Evolutionary conservation across 2,888 invertebrate genomes (phyloP), one percentile per base, ranked within the genome.

Genomic region (Mythimna loreyi): DNA sequence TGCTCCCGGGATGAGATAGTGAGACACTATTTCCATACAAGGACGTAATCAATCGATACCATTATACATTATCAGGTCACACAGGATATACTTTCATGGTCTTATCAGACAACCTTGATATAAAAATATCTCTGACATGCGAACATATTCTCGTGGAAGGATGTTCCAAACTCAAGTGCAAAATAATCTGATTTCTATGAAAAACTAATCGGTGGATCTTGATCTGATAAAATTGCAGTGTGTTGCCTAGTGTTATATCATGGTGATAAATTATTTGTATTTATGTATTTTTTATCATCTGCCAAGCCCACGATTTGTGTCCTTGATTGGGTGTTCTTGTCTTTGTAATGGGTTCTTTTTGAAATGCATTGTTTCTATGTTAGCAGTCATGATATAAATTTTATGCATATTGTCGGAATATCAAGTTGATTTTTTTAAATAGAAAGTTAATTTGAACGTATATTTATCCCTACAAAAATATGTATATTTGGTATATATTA

Each of bases 41-140:
- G 62, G 73, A 21, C 50, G 9, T 25, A 30, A n/a, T 45, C 11
- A 49, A 72, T 55, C 47, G 58, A 78, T 74, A 49, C 23, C 25
- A 58, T 47, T 23, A 40, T 55, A 23, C 3, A 0, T 53, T 80
- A 80, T 80, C 80, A 65, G 11, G 1, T 3, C n/a, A 11, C 60
- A 60, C 65, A 66, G 81, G 52, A 81, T 66, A 43, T 57, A 52
- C 72, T 81, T 81, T 70, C 77, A 76, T 63, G 13, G 11, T 7
- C 62, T 80, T 80, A 81, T 77, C 81, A 50, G 21, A 30, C 30
- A 66, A 60, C 81, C 77, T 78, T 72, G 65, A 57, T 21, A 13
- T 23, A 63, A 50, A 81, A 71, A 72, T 77, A 77, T n/a, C 13
- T 0, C 8, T 45, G 36, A 23, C 16, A n/a, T 47, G 36, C 28